phyloP scores from a whole-genome alignment of 2,797 vertebrate genomes.

The Sphenopsis melanotis region DNA sequence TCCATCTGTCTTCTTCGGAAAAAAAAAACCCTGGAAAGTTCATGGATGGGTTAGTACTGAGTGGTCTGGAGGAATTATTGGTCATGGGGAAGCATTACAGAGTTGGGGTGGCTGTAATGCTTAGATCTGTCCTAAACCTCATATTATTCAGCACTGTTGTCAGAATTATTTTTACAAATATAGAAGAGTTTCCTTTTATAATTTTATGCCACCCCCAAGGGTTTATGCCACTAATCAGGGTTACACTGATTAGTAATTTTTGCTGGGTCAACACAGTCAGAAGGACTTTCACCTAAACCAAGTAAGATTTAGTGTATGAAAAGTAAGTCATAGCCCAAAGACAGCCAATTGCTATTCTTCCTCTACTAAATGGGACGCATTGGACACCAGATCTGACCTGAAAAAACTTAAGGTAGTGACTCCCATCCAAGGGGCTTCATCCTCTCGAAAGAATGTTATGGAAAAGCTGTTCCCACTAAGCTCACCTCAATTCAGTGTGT shows the following conservation, averaged over 20 bases:
- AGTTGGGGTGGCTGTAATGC: not conserved
- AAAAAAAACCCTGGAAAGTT: not conserved
- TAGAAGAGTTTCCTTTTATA: not conserved
- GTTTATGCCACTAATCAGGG: too few relatives aligned
- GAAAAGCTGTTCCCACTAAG: not conserved
- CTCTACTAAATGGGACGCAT: not conserved
- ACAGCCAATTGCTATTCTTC: not conserved
- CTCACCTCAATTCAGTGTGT: not conserved
- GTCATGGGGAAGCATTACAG: rapidly evolving
- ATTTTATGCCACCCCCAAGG: not conserved
- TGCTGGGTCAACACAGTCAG: not conserved
- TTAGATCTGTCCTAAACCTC: not conserved
- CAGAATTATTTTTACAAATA: not conserved
- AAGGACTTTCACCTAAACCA: not conserved
- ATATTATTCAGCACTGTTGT: not conserved
- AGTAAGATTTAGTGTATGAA: not conserved
- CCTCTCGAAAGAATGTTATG: not conserved
- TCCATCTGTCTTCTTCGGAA: rapidly evolving
- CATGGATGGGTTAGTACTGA: not conserved
- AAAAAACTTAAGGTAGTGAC: not conserved
- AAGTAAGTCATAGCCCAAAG: not conserved
- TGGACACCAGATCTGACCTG: not conserved
- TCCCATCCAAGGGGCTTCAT: not conserved
- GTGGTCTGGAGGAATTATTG: not conserved
- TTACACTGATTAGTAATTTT: not conserved